phyloP scores from a whole-genome alignment of 2,888 invertebrate species.

The Microplitis deprimator region DNA sequence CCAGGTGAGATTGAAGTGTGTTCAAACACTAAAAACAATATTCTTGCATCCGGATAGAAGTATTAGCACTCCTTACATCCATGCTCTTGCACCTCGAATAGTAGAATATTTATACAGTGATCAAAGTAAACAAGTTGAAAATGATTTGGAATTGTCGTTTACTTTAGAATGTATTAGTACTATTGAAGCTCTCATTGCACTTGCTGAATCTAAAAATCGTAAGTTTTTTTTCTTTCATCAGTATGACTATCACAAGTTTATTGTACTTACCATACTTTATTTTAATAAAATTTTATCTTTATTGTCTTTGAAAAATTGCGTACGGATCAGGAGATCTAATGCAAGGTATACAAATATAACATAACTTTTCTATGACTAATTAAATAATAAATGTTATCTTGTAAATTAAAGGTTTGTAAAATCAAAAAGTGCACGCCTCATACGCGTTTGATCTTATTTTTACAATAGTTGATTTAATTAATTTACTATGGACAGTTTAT shows the following conservation, averaged over 20 bases:
- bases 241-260: slow-evolving; percentile 1
- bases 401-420: background rate
- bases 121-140: slow-evolving; percentile 75
- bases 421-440: too few species aligned
- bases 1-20: slow-evolving; percentile 83
- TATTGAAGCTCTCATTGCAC: slow-evolving; percentile 81
- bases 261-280: background rate
- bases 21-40: slow-evolving; percentile 84
- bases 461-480: too few species aligned
- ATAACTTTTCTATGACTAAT: slow-evolving; percentile 31
- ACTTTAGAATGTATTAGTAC: slow-evolving; percentile 82
- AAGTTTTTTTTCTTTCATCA: slow-evolving; percentile 68
- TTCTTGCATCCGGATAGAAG: slow-evolving; percentile 81
- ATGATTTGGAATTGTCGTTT: slow-evolving; percentile 80
- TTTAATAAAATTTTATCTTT: slow-evolving; percentile 20
- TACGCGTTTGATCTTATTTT: too few species aligned
- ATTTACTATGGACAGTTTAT: too few species aligned
- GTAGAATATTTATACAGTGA: slow-evolving; percentile 83
- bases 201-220: slow-evolving; percentile 85
- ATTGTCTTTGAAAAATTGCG: slow-evolving; percentile 58
- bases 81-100: slow-evolving; percentile 84
- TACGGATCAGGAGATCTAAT: slow-evolving; percentile 73
- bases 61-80: slow-evolving; percentile 85
- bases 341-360: slow-evolving; percentile 72
- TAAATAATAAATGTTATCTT: slow-evolving; percentile 46